Evolutionary conservation across 1,140 invertebrate genomes (phyloP), one percentile per base, ranked within the genome.

Genomic region (Apocrypta bakeri): DNA sequence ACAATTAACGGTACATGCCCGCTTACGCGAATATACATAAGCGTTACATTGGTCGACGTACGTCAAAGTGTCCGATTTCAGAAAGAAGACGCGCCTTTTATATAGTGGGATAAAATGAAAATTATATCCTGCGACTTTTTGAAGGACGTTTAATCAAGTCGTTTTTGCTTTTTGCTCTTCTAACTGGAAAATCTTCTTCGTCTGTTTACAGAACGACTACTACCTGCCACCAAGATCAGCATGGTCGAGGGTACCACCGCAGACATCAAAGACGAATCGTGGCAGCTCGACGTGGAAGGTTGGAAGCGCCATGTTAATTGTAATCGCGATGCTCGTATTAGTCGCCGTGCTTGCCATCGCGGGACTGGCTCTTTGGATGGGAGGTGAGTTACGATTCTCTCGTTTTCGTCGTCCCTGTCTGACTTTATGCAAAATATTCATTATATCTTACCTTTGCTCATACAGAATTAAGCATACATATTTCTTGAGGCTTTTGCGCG

Each of bases 351-450:
- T 96, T 69, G 94, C 95, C 2, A 95, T 96, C 27, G 95, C 95
- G 1, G 95, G 94, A 42, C 92, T 96, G 2, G 96, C 95, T 40
- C 93, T 96, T 75, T 97, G 96, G 91, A 95, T 96, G 93, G 96
- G 95, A 86, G 93, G 94, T 94, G 93, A 93, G 84, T 93, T 93
- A 31, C 21, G 66, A 42, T n/a, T n/a, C n/a, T n/a, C n/a, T n/a
- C n/a, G n/a, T n/a, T n/a, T n/a, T n/a, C n/a, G n/a, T n/a, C n/a
- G n/a, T n/a, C n/a, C n/a, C n/a, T n/a, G n/a, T n/a, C 40, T 8
- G 14, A 12, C 1, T 48, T 48, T 48, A 48, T 48, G 42, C 37
- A 37, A 17, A 12, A 17, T n/a, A n/a, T n/a, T n/a, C n/a, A n/a
- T n/a, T n/a, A n/a, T n/a, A n/a, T n/a, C n/a, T n/a, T n/a, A n/a